Evolutionary conservation across 1,140 invertebrate species (phyloP), one percentile per base, ranked within the genome.

Genomic region (Conopomorpha cramerella): DNA sequence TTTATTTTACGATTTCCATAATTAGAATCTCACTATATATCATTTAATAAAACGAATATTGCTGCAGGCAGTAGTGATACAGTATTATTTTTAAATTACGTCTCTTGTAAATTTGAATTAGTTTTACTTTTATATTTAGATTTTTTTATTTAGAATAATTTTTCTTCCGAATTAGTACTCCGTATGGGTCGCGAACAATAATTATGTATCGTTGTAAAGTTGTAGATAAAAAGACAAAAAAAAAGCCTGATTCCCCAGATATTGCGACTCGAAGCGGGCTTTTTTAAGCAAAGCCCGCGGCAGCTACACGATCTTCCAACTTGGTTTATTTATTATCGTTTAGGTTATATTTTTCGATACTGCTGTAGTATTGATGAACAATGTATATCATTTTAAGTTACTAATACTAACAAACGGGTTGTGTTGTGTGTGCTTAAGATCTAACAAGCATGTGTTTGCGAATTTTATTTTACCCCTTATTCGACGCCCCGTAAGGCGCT

Each of bases 401-500:
- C 71, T 76, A 76, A 76, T 68, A 76, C 71, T 76, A 76, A 76
- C 67, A 60, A 62, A 52, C 58, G 51, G 71, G 71, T 76, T 76
- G 71, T 76, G 71, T 76, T 56, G 70, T 72, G 65, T 73, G 70
- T 63, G 64, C 68, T 72, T 71, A 66, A 51, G 59, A 51, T 60
- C 64, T 72, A 76, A 72, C 67, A 71, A 62, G 65, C 65, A 72
- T 76, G 71, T 65, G 71, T 74, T 72, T 74, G 60, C 59, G 61
- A 56, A 57, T 68, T 59, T 39, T 42, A 63, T 56, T 62, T 36
- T 41, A 40, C 23, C 54, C 46, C 44, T 46, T 51, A 55, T 43
- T 50, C 32, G 12, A 15, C 2, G 29, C 30, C 33, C 28, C 8
- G 39, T 11, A 32, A 32, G 33, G 40, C 34, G 39, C 39, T 40